Percentiles rank a stretch among this genome's conserved stretches.
Conservation (phyloP, 2,113 vertebrate species). For the Nibea coibor region DNA sequence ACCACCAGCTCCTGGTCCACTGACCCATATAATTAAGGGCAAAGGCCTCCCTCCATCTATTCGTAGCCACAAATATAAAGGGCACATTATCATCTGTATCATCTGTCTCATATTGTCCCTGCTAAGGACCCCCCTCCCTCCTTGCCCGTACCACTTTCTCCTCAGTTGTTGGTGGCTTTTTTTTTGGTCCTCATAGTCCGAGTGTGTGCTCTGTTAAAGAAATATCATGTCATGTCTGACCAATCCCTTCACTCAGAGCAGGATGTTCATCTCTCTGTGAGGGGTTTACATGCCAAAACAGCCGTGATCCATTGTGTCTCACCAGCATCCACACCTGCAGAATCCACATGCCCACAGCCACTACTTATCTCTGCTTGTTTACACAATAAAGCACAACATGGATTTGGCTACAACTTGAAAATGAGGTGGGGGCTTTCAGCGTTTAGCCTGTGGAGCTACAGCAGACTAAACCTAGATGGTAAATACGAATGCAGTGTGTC, state of each 20-base stretch:
- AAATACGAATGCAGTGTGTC: slow-evolving; percentile 15
- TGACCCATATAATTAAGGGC: slow-evolving; percentile 78
- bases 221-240: slow-evolving; percentile 52
- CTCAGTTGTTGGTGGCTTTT: background rate
- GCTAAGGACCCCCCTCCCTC: background rate
- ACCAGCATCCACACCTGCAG: slow-evolving; percentile 47
- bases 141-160: background rate
- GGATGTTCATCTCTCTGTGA: slow-evolving; percentile 67
- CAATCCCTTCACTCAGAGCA: slow-evolving; percentile 53
- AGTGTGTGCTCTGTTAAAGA: slow-evolving; percentile 35
- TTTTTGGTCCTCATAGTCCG: slow-evolving; percentile 5
- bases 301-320: slow-evolving; percentile 47
- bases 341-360: slow-evolving; percentile 48
- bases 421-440: slow-evolving; percentile 24
- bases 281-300: slow-evolving; percentile 67
- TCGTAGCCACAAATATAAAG: slow-evolving; percentile 56
- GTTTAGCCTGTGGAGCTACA: slow-evolving; percentile 29
- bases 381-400: slow-evolving; percentile 41
- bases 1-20: slow-evolving; percentile 58
- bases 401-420: slow-evolving; percentile 41
- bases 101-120: slow-evolving; percentile 48
- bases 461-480: slow-evolving; percentile 13
- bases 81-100: slow-evolving; percentile 66
- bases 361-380: slow-evolving; percentile 56
- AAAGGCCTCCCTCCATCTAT: slow-evolving; percentile 61